phyloP scores from a whole-genome alignment of 1,140 invertebrate species.

The Rhyacophila brunnea region DNA sequence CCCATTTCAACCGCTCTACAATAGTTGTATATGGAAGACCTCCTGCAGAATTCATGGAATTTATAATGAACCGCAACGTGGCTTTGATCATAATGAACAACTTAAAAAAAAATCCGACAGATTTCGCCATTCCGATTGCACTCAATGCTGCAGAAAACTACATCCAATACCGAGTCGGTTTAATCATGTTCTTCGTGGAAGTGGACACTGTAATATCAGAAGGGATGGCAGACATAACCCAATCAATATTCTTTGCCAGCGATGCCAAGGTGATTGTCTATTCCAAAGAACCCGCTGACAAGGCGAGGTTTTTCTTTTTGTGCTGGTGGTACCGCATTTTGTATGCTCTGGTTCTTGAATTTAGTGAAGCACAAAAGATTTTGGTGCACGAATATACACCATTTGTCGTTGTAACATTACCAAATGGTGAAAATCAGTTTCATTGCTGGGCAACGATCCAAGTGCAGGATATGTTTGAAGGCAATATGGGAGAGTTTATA shows the following conservation, averaged over 20 bases:
- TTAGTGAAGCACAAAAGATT: not conserved
- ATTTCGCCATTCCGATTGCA: not conserved
- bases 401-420: not conserved
- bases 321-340: conserved; percentile 15
- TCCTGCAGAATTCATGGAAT: conserved; percentile 3
- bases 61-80: not conserved
- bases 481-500: conserved; percentile 8
- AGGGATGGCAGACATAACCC: not conserved
- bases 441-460: conserved; percentile 11
- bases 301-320: conserved; percentile 4
- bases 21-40: conserved; percentile 19
- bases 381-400: conserved; percentile 8
- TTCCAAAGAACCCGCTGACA: not conserved
- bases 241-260: conserved; percentile 7
- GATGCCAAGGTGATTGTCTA: conserved; percentile 9
- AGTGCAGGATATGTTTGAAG: conserved; percentile 13
- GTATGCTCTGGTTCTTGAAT: conserved; percentile 11
- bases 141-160: conserved; percentile 7
- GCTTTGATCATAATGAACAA: not conserved
- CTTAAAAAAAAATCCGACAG: not conserved
- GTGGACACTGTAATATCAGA: not conserved
- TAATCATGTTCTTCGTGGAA: conserved; percentile 8
- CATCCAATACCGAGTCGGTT: conserved; percentile 5
- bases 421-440: conserved; percentile 12
- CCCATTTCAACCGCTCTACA: conserved; percentile 5